phyloP scores from a whole-genome alignment of 2,113 vertebrate species.

The Tyto alba region DNA sequence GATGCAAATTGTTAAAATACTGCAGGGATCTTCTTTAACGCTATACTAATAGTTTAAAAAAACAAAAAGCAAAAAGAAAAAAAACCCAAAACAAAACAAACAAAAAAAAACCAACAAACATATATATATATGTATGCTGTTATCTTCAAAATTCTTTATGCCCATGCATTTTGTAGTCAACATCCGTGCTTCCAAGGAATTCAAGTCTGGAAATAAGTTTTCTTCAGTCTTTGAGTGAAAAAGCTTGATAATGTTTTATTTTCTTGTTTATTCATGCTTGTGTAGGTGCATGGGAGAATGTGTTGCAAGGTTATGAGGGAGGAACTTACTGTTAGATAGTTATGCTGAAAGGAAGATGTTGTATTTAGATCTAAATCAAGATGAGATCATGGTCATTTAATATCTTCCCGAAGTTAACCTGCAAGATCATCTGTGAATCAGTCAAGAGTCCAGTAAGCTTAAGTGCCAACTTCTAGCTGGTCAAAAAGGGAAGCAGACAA shows the following conservation, averaged over 20 bases:
- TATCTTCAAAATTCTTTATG: not conserved
- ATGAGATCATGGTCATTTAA: not conserved
- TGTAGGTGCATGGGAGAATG: not conserved
- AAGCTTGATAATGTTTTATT: not conserved
- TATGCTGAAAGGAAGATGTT: not conserved
- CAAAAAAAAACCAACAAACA: too few species aligned
- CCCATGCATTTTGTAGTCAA: not conserved
- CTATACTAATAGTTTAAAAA: not conserved
- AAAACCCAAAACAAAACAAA: too few species aligned
- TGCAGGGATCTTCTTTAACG: conserved; percentile 1
- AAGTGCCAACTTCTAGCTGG: not conserved
- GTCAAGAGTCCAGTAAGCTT: not conserved
- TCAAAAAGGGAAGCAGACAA: not conserved
- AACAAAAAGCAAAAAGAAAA: not conserved
- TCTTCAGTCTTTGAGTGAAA: not conserved
- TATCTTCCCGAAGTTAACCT: not conserved
- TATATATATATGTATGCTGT: too few species aligned
- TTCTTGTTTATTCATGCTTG: not conserved
- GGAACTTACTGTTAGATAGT: not conserved
- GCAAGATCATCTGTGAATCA: not conserved
- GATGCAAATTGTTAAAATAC: not conserved
- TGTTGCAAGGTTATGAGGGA: not conserved
- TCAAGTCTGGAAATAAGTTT: conserved; percentile 8
- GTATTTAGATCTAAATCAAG: not conserved
- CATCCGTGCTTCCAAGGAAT: not conserved